phyloP scores from a whole-genome alignment of 2,888 invertebrate genomes.

The Dorcus hopei region DNA sequence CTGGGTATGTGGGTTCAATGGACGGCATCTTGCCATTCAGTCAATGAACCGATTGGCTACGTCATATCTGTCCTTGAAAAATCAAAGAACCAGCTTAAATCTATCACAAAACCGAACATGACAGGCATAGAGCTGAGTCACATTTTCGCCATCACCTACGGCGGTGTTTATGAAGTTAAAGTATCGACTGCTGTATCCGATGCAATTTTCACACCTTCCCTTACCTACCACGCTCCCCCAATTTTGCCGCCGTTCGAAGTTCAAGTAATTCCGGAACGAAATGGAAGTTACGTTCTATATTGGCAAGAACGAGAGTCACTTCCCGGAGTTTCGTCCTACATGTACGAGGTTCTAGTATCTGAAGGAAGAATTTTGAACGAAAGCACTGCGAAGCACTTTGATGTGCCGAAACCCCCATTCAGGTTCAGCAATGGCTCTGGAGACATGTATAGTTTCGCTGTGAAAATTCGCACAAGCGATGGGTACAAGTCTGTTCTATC shows the following conservation, averaged over 20 bases:
- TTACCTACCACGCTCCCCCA: constrained; percentile 54
- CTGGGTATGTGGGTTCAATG: constrained; percentile 62
- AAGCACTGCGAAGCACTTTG: constrained; percentile 51
- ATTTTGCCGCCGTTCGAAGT: constrained; percentile 65
- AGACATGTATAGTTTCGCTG: constrained; percentile 61
- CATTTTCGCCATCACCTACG: constrained; percentile 51
- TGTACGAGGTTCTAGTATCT: constrained; percentile 66
- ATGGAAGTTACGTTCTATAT: constrained; percentile 62
- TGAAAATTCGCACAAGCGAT: constrained; percentile 57
- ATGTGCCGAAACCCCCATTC: constrained; percentile 56
- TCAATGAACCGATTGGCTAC: constrained; percentile 54
- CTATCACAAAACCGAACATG: constrained; percentile 53
- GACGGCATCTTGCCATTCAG: constrained; percentile 65
- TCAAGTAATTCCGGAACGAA: constrained; percentile 56
- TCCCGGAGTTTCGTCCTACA: constrained; percentile 36
- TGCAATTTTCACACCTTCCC: constrained; percentile 51
- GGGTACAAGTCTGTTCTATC: constrained; percentile 64
- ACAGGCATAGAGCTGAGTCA: constrained; percentile 53
- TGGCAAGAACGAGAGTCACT: constrained; percentile 59
- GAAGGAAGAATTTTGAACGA: constrained; percentile 53
- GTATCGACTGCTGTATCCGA: constrained; percentile 50
- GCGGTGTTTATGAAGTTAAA: constrained; percentile 54
- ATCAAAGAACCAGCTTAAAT: constrained; percentile 44
- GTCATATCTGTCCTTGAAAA: constrained; percentile 52
- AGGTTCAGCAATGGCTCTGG: constrained; percentile 54